Conservation (phyloP, 1,140 invertebrate genomes). For the Drosophila lowei region DNA sequence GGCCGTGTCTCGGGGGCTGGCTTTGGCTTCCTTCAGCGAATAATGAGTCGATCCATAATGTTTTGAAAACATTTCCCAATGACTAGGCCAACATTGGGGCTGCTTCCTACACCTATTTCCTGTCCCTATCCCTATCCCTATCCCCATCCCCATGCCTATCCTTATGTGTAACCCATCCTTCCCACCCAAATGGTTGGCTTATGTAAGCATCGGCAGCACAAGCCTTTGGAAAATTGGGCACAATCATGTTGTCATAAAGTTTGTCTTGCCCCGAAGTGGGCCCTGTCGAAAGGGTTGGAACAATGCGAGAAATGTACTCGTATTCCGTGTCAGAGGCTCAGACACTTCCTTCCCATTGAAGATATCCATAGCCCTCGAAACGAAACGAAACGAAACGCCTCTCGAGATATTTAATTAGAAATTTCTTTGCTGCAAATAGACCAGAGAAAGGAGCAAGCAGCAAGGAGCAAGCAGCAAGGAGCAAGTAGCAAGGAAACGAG, state of each 20-base stretch:
- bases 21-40: conserved; percentile 1
- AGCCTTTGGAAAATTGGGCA: conserved; percentile 9
- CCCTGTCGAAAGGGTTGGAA: background rate
- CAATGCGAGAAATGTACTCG: background rate
- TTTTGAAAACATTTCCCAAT: conserved; percentile 64
- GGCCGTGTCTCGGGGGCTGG: no score
- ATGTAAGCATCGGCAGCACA: conserved; percentile 27
- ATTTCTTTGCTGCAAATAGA: no score
- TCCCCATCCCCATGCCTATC: no score
- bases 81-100: conserved; percentile 53
- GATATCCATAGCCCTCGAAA: background rate
- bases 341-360: background rate
- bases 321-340: background rate
- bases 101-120: conserved; percentile 4
- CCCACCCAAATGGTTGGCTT: conserved; percentile 19
- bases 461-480: no score
- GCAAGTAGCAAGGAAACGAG: conserved; percentile 3
- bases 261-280: conserved; percentile 1
- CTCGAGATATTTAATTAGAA: no score
- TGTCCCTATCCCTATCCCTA: no score
- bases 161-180: no score
- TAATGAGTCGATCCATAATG: conserved; percentile 36
- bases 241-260: conserved; percentile 32
- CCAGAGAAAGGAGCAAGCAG: background rate
- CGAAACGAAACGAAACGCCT: no score